phyloP scores from a whole-genome alignment of 2,888 invertebrate species.

The Trypoxylon attenuatum region DNA sequence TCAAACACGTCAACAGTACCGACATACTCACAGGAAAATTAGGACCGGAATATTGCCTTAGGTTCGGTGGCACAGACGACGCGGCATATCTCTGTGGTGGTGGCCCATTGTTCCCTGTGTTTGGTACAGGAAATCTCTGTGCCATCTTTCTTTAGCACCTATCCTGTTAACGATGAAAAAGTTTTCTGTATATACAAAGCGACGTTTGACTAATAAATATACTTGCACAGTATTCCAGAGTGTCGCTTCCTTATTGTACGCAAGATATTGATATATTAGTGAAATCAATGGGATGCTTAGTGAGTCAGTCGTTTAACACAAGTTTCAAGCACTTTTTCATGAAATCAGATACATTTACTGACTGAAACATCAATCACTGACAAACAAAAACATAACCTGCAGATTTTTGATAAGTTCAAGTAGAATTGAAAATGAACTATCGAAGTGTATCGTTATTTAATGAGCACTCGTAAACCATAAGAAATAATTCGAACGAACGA shows the following conservation, averaged over 20 bases:
- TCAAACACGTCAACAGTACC: too few species aligned
- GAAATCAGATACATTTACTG: not conserved
- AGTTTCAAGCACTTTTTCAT: not conserved
- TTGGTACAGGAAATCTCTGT: conserved; percentile 78
- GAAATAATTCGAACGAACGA: too few species aligned
- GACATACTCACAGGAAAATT: conserved; percentile 83
- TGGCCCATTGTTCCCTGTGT: conserved; percentile 76
- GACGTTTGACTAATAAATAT: too few species aligned
- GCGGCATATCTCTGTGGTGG: conserved; percentile 79
- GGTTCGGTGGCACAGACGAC: conserved; percentile 77
- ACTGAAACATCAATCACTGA: not conserved
- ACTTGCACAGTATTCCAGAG: too few species aligned
- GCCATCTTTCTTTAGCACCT: conserved; percentile 73
- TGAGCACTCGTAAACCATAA: too few species aligned
- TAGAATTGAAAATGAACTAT: too few species aligned
- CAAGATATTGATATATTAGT: too few species aligned
- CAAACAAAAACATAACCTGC: conserved; percentile 42
- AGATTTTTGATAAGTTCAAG: too few species aligned
- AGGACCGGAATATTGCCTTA: conserved; percentile 82
- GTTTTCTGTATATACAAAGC: not conserved
- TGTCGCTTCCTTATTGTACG: too few species aligned
- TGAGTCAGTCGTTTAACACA: too few species aligned
- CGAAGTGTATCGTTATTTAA: too few species aligned
- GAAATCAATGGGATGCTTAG: too few species aligned
- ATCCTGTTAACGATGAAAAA: conserved; percentile 9